A percentile compares a stretch with the other conserved stretches of the same genome.
phyloP scores from a whole-genome alignment of 2,888 invertebrate genomes.

The Drosophila recens region DNA sequence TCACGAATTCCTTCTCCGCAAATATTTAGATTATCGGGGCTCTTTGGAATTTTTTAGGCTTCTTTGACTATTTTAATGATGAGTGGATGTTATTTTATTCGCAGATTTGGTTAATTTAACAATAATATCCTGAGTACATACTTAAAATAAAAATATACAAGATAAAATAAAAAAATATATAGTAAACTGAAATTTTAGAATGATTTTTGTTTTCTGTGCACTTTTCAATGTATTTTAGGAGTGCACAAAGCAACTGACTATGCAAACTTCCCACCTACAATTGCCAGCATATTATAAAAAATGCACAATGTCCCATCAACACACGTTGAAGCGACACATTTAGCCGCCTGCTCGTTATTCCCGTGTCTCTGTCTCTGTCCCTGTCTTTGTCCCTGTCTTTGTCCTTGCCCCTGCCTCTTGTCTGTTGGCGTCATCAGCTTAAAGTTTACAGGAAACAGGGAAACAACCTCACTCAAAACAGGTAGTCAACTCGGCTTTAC shows the following conservation, averaged over 20 bases:
- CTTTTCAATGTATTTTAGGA: not conserved
- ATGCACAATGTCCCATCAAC: conserved; percentile 75
- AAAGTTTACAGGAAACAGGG: conserved; percentile 50
- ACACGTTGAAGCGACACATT: conserved; percentile 36
- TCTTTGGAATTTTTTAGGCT: too few species aligned
- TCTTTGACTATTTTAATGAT: too few species aligned
- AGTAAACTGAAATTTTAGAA: too few species aligned
- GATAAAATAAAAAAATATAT: too few species aligned
- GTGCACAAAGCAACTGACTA: conserved; percentile 1
- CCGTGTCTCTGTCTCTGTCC: conserved; percentile 9
- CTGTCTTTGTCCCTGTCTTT: not conserved
- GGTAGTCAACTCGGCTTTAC: conserved; percentile 65
- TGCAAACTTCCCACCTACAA: conserved; percentile 55
- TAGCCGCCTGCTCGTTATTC: not conserved
- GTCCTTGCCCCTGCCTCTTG: conserved; percentile 25
- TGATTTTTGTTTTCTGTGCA: not conserved
- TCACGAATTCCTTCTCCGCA: too few species aligned
- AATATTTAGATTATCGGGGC: too few species aligned
- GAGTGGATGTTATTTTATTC: too few species aligned
- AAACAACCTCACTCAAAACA: conserved; percentile 25
- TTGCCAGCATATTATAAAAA: conserved; percentile 74
- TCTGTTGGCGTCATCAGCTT: conserved; percentile 61
- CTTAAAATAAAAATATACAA: too few species aligned
- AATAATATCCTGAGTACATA: too few species aligned
- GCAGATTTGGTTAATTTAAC: too few species aligned